These are phyloP conservation scores for Hartigia nigra DNA, from an alignment of 2,888 invertebrate genomes.

Conservation along the genomic window DNA sequence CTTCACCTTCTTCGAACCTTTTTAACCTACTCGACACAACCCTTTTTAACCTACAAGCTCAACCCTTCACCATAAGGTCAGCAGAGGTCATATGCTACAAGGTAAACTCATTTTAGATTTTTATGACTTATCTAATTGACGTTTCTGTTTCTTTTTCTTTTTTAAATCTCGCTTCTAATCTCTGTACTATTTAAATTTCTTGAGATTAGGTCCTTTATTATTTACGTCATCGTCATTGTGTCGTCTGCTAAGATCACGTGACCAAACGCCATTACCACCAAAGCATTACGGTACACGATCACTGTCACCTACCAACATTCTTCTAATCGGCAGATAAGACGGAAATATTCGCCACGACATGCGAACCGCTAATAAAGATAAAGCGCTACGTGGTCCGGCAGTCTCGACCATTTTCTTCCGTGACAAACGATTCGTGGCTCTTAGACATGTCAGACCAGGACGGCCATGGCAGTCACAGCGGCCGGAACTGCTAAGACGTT, in stretches of 20 bases:
- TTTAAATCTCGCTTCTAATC: not conserved
- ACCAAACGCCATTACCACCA: slow-evolving; percentile 52
- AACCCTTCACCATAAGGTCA: not conserved
- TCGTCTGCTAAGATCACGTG: slow-evolving; percentile 45
- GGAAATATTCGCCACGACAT: slow-evolving; percentile 21
- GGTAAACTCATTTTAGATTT: not conserved
- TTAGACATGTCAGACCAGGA: not conserved
- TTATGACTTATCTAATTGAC: not conserved
- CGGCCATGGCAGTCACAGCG: not conserved
- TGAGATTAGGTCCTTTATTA: not conserved
- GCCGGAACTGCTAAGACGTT: not conserved
- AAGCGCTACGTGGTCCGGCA: slow-evolving; percentile 1
- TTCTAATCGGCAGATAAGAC: slow-evolving; percentile 60
- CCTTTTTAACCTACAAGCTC: not conserved
- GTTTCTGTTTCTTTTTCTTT: not conserved
- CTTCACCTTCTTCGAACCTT: slow-evolving; percentile 20
- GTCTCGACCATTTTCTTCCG: not conserved
- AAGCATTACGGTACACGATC: slow-evolving; percentile 55
- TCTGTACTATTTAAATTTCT: not conserved
- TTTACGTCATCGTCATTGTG: not conserved
- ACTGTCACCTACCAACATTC: slow-evolving; percentile 61
- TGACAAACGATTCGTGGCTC: not conserved
- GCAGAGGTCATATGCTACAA: not conserved
- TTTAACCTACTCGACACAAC: not conserved
- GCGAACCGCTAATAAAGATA: slow-evolving; percentile 9